phyloP scores from a whole-genome alignment of 2,113 vertebrate species.

The Antennarius striatus region DNA sequence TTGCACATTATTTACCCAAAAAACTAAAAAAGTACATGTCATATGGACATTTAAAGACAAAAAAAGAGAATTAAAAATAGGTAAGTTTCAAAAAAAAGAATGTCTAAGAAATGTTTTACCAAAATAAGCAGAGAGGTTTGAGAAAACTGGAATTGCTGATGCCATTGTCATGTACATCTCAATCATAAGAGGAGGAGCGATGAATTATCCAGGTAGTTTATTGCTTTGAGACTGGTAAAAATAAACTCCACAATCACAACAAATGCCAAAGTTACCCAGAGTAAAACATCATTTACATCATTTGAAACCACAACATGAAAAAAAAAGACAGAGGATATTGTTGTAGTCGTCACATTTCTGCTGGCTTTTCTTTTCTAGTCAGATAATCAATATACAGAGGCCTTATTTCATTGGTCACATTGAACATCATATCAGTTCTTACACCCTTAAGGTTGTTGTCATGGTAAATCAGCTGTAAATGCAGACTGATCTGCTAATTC shows the following conservation, averaged over 20 bases:
- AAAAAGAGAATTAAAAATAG: conserved; percentile 82
- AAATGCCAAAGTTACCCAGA: conserved; percentile 36
- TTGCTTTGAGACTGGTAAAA: conserved; percentile 86
- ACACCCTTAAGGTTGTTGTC: too few species aligned
- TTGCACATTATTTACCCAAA: conserved; percentile 90
- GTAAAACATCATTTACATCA: conserved; percentile 37
- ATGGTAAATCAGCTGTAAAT: too few species aligned
- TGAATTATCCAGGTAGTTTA: conserved; percentile 96
- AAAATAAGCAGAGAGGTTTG: too few species aligned
- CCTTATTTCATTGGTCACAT: too few species aligned
- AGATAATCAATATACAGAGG: too few species aligned
- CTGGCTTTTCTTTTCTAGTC: too few species aligned
- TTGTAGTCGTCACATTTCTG: too few species aligned
- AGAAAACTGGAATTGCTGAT: conserved; percentile 78
- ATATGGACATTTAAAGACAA: conserved; percentile 79
- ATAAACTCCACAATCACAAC: conserved; percentile 79
- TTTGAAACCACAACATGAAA: too few species aligned
- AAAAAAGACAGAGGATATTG: too few species aligned
- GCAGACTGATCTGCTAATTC: too few species aligned
- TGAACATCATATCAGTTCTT: too few species aligned
- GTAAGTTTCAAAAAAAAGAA: conserved; percentile 84
- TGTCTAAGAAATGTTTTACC: too few species aligned
- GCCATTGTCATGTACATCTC: conserved; percentile 86
- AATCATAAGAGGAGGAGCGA: conserved; percentile 95
- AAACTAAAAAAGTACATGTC: conserved; percentile 77